phyloP scores from a whole-genome alignment of 2,888 invertebrate genomes.

The Villa cingulata region DNA sequence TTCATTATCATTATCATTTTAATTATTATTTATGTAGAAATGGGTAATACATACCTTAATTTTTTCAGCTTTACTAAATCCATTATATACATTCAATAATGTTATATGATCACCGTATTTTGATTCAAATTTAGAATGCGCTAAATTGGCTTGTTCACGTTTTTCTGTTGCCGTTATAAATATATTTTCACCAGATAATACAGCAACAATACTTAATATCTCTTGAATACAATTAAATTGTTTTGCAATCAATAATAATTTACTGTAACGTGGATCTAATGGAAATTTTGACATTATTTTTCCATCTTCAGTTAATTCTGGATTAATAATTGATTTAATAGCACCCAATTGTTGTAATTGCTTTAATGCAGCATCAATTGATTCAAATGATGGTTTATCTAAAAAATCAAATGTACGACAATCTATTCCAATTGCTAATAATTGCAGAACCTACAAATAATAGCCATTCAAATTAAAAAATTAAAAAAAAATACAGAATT shows the following conservation, averaged over 20 bases:
- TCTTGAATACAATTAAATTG: slow-evolving; percentile 66
- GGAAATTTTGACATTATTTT: slow-evolving; percentile 82
- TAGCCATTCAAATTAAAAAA: neutral
- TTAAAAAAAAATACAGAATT: neutral
- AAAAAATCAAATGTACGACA: slow-evolving; percentile 78
- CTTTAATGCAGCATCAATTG: slow-evolving; percentile 48
- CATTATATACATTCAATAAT: slow-evolving; percentile 73
- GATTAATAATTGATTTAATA: slow-evolving; percentile 43
- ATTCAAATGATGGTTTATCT: slow-evolving; percentile 68
- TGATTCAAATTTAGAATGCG: slow-evolving; percentile 66
- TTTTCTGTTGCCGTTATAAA: slow-evolving; percentile 54
- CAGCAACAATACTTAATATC: slow-evolving; percentile 69
- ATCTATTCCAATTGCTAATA: slow-evolving; percentile 72
- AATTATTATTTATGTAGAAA: no score
- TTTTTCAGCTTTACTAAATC: slow-evolving; percentile 55
- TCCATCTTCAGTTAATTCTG: slow-evolving; percentile 63
- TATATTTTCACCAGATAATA: slow-evolving; percentile 79
- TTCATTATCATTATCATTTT: no score
- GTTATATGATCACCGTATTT: slow-evolving; percentile 86
- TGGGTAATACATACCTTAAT: slow-evolving; percentile 41
- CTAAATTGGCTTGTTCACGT: slow-evolving; percentile 59
- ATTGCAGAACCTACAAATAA: slow-evolving; percentile 62
- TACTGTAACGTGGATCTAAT: slow-evolving; percentile 78
- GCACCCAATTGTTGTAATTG: slow-evolving; percentile 57
- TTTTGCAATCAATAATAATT: slow-evolving; percentile 62